Base-by-base conservation (phyloP, 2,113 vertebrate species). In the Leptocoma aspasia region DNA sequence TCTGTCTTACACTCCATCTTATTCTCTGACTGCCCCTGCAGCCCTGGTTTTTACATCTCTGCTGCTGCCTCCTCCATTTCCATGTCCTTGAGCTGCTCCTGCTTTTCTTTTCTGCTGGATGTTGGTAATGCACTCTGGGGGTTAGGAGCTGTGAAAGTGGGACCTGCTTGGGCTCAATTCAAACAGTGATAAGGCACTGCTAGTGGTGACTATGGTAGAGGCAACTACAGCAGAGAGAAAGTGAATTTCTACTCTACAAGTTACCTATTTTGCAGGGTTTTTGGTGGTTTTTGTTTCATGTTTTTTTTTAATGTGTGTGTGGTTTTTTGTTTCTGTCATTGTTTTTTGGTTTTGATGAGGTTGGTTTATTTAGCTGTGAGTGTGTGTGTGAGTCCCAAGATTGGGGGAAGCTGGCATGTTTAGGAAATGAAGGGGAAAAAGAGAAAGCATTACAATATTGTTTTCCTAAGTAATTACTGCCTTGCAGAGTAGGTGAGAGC, bases 401-500 rank as follows among this genome's bases (percentile, higher is more conserved):
- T 0, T 54, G 13, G 10, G 7, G 42, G 26, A 54, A 71, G 73
- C 22, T n/a, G 19, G 1, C 19, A 1, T n/a, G 11, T 60, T 9
- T 56, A 68, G 47, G 31, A 90, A 93, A 47, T 64, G 3, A 85
- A 57, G 6, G 27, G 11, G 3, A 2, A 23, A 45, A 80, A 26
- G 28, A 49, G 6, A 41, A 16, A 86, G 3, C 37, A 19, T 63
- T 66, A 5, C 15, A 64, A 11, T 61, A 0, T 42, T 12, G 57
- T 13, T 79, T 60, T n/a, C 19, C 15, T 10, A 52, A 77, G 50
- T 68, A 44, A 21, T 64, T 79, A 44, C 1, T 65, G 2, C 26
- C 39, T 71, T 68, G 31, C 37, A 44, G 15, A 76, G 27, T 35
- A 52, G 17, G 11, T 45, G 53, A 63, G 31, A 71, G 10, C 23